Evolutionary conservation across 2,113 vertebrate genomes (phyloP).

Genomic region (Anser cygnoides): DNA sequence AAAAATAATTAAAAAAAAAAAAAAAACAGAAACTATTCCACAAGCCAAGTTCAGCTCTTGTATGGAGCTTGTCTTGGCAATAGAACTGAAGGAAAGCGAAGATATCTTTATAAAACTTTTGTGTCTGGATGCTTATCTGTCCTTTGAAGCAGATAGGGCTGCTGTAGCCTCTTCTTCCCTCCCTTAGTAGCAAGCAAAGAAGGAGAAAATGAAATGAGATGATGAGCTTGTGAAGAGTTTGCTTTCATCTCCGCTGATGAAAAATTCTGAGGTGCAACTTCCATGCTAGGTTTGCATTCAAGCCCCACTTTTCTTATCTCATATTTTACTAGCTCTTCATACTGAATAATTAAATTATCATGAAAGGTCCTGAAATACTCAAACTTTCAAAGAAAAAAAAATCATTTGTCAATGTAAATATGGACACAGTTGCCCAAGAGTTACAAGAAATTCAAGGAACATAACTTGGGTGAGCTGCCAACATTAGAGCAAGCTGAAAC

Average conservation of each 20-base stretch:
- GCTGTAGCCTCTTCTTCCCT: neutral
- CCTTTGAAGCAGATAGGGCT: neutral
- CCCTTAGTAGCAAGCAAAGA: neutral
- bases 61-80: neutral
- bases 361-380: neutral
- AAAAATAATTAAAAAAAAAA: neutral
- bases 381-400: neutral
- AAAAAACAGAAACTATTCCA: neutral
- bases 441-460: neutral
- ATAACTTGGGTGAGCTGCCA: neutral
- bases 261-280: neutral
- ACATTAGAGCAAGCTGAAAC: neutral
- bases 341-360: neutral
- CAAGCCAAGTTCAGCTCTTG: neutral
- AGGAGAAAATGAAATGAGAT: neutral
- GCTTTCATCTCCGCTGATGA: neutral
- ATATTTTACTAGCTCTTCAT: neutral
- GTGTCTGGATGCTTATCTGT: neutral
- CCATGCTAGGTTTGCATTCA: neutral
- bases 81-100: neutral
- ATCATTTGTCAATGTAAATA: neutral
- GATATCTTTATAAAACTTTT: neutral
- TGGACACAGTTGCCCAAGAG: neutral
- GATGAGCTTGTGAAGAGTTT: neutral
- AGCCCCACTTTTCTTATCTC: rapidly evolving